phyloP scores from a whole-genome alignment of 2,113 vertebrate genomes.

The Brienomyrus brachyistius region DNA sequence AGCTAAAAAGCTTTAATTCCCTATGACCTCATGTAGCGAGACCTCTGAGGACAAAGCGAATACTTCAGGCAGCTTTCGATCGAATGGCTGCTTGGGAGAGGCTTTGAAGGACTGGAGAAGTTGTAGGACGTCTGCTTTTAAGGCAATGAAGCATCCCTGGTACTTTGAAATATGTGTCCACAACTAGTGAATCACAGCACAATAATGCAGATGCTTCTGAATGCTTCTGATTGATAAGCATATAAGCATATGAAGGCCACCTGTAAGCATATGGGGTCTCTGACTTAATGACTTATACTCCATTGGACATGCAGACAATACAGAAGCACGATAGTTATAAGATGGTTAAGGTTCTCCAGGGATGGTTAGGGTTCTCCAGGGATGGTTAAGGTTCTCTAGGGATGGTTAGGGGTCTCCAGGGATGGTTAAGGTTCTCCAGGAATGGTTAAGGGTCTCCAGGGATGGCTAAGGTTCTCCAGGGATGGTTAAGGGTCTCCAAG shows the following conservation, averaged over 20 bases:
- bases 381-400: background rate
- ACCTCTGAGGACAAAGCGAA: background rate
- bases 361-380: background rate
- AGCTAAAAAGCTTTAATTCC: background rate
- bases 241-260: background rate
- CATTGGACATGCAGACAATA: background rate
- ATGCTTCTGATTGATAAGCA: background rate
- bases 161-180: background rate
- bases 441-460: background rate
- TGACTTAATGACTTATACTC: background rate
- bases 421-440: background rate
- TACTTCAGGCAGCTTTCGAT: background rate
- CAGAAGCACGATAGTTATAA: background rate
- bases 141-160: background rate
- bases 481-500: background rate
- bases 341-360: background rate
- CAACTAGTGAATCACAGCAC: background rate
- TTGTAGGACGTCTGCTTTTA: background rate
- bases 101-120: background rate
- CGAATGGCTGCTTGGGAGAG: background rate
- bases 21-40: background rate
- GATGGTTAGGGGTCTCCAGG: background rate
- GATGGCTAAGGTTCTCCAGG: background rate
- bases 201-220: background rate
- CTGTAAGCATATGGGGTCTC: background rate